Conservation (phyloP, 37 sponge, comb jelly and placozoan genomes). For the Hexactinellida sp. region DNA sequence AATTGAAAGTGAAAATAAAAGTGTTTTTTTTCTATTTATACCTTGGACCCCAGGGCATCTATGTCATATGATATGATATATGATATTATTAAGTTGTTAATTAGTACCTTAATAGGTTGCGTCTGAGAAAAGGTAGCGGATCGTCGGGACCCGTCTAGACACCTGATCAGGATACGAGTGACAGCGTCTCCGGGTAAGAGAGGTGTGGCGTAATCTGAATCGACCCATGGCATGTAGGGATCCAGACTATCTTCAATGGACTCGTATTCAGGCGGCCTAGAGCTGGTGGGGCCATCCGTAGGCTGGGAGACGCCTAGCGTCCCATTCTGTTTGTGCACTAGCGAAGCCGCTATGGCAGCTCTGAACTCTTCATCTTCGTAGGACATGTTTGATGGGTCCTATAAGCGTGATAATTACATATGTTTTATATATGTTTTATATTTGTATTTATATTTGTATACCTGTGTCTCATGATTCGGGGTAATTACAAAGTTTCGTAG, state of each 20-base stretch:
- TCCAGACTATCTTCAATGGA: neutral
- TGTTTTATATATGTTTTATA: neutral
- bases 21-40: no score
- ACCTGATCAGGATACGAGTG: neutral
- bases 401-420: neutral
- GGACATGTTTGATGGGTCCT: neutral
- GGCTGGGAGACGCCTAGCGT: neutral
- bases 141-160: neutral
- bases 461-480: neutral
- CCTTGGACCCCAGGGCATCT: no score
- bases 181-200: neutral
- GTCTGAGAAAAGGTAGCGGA: neutral
- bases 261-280: neutral
- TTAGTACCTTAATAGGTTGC: neutral
- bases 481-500: neutral
- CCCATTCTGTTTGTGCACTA: neutral
- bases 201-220: neutral
- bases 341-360: neutral
- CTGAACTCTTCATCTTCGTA: neutral
- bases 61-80: neutral
- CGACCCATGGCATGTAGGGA: neutral
- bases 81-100: neutral
- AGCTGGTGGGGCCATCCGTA: neutral
- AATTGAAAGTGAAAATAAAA: no score
- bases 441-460: neutral